Base-by-base conservation (phyloP, 1,140 invertebrate genomes). In the Tetragonula clypearis region DNA sequence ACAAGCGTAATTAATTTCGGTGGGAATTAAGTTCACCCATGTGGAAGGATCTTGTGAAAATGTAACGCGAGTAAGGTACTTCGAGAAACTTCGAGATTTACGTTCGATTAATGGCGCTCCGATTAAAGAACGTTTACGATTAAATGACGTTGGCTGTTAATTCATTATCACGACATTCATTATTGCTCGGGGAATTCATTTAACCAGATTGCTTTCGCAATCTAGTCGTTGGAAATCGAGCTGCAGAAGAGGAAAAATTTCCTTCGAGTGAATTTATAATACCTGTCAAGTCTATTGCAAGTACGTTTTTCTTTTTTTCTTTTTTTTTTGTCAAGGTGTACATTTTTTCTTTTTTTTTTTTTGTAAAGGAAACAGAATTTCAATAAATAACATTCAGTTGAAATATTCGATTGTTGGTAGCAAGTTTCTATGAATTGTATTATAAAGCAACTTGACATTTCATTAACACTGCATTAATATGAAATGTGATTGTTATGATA, bases 161-260 rank as follows among this genome's bases (percentile, higher is more conserved):
- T 75, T 75, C 65, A 82, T 82, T 75, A 82, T 53, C 80, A 1
- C 17, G 79, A 8, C 49, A 30, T 23, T 35, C 35, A 56, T 72
- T 62, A 62, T 62, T 56, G 55, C 11, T 68, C 35, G 14, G 9
- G 35, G 17, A 26, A 81, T 62, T 30, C 26, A 35, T 58, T 23
- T 35, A 17, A 49, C 14, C n/a, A 71, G 35, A 74, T 82, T 30
- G 9, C 4, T 26, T n/a, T 49, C 65, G 1, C 15, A 23, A 17
- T 1, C 35, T 30, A 2, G 3, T 12, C n/a, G 56, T 23, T 26
- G 15, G n/a, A 35, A 72, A 68, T 17, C 11, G 2, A 73, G 30
- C 17, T 30, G 56, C 35, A 60, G 15, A 41, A 56, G 15, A 12
- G 15, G 56, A 26, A 8, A 21, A 15, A 6, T 49, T 68, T 23